A percentile compares a stretch with the other conserved stretches of the same genome.
These are phyloP conservation scores for Pipa parva DNA, from an alignment of 2,113 vertebrate genomes.

Conservation along the genomic window DNA sequence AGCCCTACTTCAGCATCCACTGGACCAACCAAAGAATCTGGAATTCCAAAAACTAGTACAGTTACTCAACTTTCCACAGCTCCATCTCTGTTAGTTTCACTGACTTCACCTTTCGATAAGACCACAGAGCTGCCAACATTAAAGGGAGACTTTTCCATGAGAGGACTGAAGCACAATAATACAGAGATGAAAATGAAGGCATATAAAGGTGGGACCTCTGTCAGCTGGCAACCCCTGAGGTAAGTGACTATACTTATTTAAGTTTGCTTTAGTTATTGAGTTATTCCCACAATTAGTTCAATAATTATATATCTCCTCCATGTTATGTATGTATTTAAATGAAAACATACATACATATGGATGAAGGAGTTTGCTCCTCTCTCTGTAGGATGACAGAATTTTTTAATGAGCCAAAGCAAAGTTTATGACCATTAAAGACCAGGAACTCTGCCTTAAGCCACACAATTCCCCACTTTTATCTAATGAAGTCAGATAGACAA, in stretches of 20 bases:
- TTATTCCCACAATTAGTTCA: too few relatives aligned
- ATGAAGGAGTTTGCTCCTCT: background rate
- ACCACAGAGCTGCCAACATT: background rate
- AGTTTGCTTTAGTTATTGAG: too few relatives aligned
- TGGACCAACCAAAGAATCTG: background rate
- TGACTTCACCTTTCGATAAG: background rate
- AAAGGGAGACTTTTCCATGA: background rate
- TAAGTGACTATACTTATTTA: conserved; percentile 46
- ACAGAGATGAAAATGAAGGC: background rate
- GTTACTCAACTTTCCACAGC: background rate
- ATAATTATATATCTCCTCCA: too few relatives aligned
- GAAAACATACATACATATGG: too few relatives aligned
- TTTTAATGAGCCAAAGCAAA: too few relatives aligned
- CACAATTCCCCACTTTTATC: too few relatives aligned
- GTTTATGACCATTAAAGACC: too few relatives aligned
- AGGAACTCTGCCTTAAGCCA: too few relatives aligned
- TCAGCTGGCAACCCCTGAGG: conserved; percentile 57
- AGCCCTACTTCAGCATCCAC: background rate
- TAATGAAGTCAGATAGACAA: too few relatives aligned
- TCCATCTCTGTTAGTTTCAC: background rate
- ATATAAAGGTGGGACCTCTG: background rate
- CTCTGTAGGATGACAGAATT: too few relatives aligned
- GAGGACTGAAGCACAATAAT: background rate
- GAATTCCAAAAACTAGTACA: background rate
- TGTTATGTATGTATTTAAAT: too few relatives aligned